These are phyloP conservation scores for Cydia pomonella DNA, from an alignment of 1,140 invertebrate species.

Conservation along the genomic window DNA sequence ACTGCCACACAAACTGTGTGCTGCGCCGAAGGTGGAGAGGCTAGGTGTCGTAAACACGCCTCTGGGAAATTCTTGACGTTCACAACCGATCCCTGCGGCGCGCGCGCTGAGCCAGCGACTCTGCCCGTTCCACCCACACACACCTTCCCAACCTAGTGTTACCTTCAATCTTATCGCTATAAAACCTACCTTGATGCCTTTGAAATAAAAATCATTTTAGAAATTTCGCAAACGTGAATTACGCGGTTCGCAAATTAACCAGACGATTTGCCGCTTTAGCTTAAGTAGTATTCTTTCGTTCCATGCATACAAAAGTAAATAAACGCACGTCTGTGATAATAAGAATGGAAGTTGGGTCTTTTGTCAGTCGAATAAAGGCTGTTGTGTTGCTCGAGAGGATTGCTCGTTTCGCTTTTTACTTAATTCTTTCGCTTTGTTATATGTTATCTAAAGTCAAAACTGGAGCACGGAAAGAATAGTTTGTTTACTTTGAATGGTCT, in stretches of 20 bases:
- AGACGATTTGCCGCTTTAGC: constrained; percentile 10
- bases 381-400: constrained; percentile 26
- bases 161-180: background rate
- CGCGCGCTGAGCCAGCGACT: constrained; percentile 43
- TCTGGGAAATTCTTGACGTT: constrained; percentile 51
- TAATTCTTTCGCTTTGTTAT: background rate
- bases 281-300: constrained; percentile 32
- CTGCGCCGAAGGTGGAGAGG: constrained; percentile 34
- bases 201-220: background rate
- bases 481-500: constrained; percentile 16
- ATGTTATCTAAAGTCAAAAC: background rate
- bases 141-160: constrained; percentile 33
- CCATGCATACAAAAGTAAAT: constrained; percentile 31
- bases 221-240: background rate
- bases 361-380: constrained; percentile 24
- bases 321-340: constrained; percentile 30
- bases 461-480: background rate
- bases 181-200: background rate
- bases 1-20: constrained; percentile 20
- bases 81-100: constrained; percentile 33
- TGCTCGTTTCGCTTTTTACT: constrained; percentile 11
- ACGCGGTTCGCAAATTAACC: background rate
- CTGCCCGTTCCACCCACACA: constrained; percentile 33
- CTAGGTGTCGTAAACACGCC: constrained; percentile 53
- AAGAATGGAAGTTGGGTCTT: constrained; percentile 31